Base-by-base conservation (phyloP, 2,888 invertebrate species). In the Trisateles emortualis region DNA sequence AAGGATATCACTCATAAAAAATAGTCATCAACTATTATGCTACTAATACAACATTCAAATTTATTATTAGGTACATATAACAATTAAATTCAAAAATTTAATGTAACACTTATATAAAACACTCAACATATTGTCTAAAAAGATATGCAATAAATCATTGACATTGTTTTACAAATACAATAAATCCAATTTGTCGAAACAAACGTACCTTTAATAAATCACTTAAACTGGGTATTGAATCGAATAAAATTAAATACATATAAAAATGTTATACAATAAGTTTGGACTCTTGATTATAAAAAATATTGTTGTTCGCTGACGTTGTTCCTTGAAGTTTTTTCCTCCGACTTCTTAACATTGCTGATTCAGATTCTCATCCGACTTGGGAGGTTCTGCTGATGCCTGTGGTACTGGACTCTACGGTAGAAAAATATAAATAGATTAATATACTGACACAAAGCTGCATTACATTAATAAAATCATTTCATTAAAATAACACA, bases 281-380 rank as follows among this genome's bases (percentile, higher is more conserved):
- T 76, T 83, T 86, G 81, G 84, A 86, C 83, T 86, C 76, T 72
- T 77, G 72, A 71, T 81, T 77, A 79, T 67, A 78, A 80, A 78
- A 68, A 70, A 78, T 78, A 77, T 75, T 75, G 71, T 76, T 67
- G 62, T 69, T 62, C 57, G 54, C 65, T 66, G 65, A 76, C 67
- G 65, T 66, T 64, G 76, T 64, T 74, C 74, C 67, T 58, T 56
- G 53, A 69, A 64, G 49, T 67, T 57, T 66, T 49, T 60, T 65
- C 60, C 53, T 46, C 35, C 39, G 57, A 64, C 59, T 64, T 73
- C 78, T 69, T 94, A 94, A 90, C 90, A 93, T 82, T 94, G 94
- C 80, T 95, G 95, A 90, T 96, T 96, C 90, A 96, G 93, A 92
- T 96, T 96, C 86, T 95, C 96, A 84, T 96, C 96, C 74, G 95